These are phyloP conservation scores for Colaptes auratus DNA, from an alignment of 2,113 vertebrate species.

Conservation along the genomic window DNA sequence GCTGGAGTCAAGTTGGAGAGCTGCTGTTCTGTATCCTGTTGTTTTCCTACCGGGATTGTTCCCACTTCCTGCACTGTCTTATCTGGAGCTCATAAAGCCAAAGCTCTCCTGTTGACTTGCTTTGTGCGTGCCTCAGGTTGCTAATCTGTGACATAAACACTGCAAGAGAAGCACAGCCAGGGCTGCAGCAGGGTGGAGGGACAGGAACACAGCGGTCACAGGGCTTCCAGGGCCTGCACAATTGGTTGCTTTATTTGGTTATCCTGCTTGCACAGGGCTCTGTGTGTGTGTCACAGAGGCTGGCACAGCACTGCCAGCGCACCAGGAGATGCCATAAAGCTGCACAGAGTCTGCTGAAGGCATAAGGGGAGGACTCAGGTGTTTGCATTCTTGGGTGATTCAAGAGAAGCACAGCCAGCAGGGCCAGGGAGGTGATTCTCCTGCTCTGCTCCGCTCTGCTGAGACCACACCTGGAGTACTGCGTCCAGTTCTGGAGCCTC, in stretches of 20 bases:
- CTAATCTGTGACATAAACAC: neutral
- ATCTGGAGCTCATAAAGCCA: slow-evolving; percentile 40
- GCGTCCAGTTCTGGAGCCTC: no score
- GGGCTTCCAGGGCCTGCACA: neutral
- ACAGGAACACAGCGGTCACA: slow-evolving; percentile 17
- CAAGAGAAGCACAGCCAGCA: no score
- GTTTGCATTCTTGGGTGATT: neutral
- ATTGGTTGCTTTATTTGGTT: neutral
- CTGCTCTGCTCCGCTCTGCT: no score
- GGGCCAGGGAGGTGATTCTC: no score
- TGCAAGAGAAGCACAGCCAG: neutral
- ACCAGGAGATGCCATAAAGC: neutral
- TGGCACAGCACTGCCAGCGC: neutral
- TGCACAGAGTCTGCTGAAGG: neutral
- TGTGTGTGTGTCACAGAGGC: neutral
- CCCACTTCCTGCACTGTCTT: slow-evolving; percentile 60
- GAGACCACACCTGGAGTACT: no score
- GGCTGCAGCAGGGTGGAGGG: neutral
- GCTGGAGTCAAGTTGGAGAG: neutral
- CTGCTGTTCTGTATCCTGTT: slow-evolving; percentile 59
- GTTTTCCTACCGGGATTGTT: slow-evolving; percentile 57
- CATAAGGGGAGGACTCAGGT: neutral
- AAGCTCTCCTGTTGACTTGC: neutral
- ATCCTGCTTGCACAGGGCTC: neutral
- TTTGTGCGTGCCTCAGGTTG: neutral